Percentiles rank a stretch among this genome's conserved stretches.
phyloP scores from a whole-genome alignment of 2,888 invertebrate species.

The Sphaerophoria rueppellii region DNA sequence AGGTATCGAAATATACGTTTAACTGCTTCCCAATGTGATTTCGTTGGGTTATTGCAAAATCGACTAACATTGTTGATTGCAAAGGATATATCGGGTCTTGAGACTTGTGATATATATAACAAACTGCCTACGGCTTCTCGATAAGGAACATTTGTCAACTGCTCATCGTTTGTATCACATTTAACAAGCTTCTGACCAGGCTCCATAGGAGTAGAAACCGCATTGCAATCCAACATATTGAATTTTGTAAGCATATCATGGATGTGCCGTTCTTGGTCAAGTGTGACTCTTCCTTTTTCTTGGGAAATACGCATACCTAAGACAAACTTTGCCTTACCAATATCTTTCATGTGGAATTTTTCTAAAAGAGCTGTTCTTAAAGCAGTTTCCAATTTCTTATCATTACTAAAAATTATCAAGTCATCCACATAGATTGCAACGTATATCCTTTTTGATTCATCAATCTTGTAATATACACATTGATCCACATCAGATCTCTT shows the following conservation, averaged over 20 bases:
- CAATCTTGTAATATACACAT: neutral
- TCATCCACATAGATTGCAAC: slow-evolving; percentile 1
- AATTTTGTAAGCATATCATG: neutral
- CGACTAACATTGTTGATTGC: slow-evolving; percentile 9
- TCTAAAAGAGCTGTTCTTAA: neutral
- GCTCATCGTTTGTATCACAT: too few species aligned
- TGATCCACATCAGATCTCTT: slow-evolving; percentile 1
- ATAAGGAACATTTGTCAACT: too few species aligned
- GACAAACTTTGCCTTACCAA: neutral
- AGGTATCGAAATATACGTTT: too few species aligned
- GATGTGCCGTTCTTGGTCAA: too few species aligned
- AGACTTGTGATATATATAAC: neutral
- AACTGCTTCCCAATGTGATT: too few species aligned
- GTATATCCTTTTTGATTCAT: neutral
- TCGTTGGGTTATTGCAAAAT: neutral
- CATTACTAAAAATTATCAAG: neutral
- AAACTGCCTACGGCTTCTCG: neutral
- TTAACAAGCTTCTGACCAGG: neutral
- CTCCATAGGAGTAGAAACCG: neutral
- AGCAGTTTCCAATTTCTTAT: neutral
- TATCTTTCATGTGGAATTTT: neutral
- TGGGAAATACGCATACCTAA: too few species aligned
- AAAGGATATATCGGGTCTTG: neutral
- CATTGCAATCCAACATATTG: neutral
- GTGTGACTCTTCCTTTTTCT: too few species aligned